phyloP scores from a whole-genome alignment of 2,113 vertebrate genomes.

The Synchiropus splendidus region DNA sequence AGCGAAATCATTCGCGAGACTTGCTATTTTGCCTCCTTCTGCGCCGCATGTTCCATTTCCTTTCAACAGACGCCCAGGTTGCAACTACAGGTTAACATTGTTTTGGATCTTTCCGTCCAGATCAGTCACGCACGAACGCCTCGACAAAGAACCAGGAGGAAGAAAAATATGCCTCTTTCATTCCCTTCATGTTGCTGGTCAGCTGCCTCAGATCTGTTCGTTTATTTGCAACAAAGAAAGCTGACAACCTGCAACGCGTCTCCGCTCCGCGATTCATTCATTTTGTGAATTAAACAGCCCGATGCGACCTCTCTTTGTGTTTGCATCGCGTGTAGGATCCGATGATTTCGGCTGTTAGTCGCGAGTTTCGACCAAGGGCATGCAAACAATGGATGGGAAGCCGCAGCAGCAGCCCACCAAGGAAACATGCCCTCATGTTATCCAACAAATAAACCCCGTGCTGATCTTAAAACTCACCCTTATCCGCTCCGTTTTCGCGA shows the following conservation, averaged over 20 bases:
- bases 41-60: too few relatives aligned
- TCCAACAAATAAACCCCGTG: conserved; percentile 25
- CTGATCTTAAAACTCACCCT: conserved; percentile 55
- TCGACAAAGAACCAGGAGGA: background rate
- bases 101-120: conserved; percentile 30
- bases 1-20: too few relatives aligned
- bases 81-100: conserved; percentile 45
- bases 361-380: conserved; percentile 39
- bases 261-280: background rate
- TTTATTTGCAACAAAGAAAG: conserved; percentile 59
- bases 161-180: conserved; percentile 13
- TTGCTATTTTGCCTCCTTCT: too few relatives aligned
- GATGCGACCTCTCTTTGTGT: too few relatives aligned
- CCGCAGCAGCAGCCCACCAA: conserved; percentile 23
- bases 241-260: conserved; percentile 57
- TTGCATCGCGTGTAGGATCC: too few relatives aligned
- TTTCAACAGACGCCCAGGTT: conserved; percentile 37
- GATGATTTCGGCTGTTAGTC: too few relatives aligned
- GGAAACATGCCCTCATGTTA: conserved; percentile 20
- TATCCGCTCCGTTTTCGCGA: conserved; percentile 46
- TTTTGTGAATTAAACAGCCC: too few relatives aligned
- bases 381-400: conserved; percentile 62
- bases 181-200: conserved; percentile 20
- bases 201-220: conserved; percentile 17
- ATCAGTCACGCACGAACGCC: too few relatives aligned